Evolutionary conservation across 2,888 invertebrate genomes (phyloP).

Genomic region (Tetramorium bicarinatum): DNA sequence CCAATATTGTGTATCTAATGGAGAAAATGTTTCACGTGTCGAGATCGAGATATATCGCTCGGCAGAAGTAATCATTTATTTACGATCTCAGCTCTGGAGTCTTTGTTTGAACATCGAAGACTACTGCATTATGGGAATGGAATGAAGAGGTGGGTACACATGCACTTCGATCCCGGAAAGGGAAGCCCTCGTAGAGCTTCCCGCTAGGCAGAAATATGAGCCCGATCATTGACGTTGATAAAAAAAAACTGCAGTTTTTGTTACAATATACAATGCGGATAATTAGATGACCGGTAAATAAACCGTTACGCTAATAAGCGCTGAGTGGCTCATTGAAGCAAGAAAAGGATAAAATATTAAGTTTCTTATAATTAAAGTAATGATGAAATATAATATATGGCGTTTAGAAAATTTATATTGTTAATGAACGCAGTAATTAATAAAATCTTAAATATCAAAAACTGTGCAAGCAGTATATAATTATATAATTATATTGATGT

Average conservation of each 20-base stretch:
- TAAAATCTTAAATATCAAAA: background rate
- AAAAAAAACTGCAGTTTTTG: constrained; percentile 62
- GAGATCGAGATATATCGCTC: constrained; percentile 18
- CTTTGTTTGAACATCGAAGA: constrained; percentile 45
- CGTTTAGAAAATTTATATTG: background rate
- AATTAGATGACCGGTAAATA: constrained; percentile 62
- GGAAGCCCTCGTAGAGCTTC: constrained; percentile 71
- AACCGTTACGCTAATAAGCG: constrained; percentile 52
- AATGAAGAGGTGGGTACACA: constrained; percentile 57
- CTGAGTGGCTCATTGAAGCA: background rate
- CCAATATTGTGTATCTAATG: background rate
- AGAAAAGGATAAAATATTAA: background rate
- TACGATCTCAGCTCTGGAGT: background rate
- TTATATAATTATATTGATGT: background rate
- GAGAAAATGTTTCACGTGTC: constrained; percentile 15
- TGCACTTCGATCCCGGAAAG: constrained; percentile 77
- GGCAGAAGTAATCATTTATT: constrained; percentile 28
- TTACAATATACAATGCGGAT: constrained; percentile 56
- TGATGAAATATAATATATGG: background rate
- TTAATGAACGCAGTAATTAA: background rate
- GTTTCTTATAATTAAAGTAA: constrained; percentile 9
- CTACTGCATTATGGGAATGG: constrained; percentile 63
- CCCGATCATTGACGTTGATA: constrained; percentile 67
- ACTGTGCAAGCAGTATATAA: background rate
- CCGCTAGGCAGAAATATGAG: constrained; percentile 71